Base-by-base conservation (phyloP, 2,113 vertebrate species). In the Bubo blakistoni region DNA sequence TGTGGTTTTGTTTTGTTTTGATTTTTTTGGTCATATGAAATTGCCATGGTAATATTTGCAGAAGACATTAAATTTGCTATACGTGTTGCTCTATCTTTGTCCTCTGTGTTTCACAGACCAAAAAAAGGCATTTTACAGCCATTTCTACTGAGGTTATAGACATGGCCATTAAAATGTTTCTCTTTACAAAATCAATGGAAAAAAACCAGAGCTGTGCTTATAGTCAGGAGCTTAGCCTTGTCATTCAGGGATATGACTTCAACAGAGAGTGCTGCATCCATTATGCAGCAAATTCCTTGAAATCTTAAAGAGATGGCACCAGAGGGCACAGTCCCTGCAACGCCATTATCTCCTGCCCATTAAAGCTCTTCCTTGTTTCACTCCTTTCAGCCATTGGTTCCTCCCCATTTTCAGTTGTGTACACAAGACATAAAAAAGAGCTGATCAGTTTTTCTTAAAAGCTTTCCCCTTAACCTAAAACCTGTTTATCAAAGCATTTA, bases 401-500 rank as follows among this genome's bases (percentile, higher is more conserved):
- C 94, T 96, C 92, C 90, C 89, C 79, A 27, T 84, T 95, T 93
- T 72, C 82, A 71, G 47, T 77, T 6, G 4, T n/a, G 55, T 81
- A 57, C 44, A 49, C 19, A 74, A 84, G 76, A 89, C 62, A 88
- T 30, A 44, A 91, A 91, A 88, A 83, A 71, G 21, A 90, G 42
- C 30, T 59, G 63, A 84, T 74, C 18, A 54, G 3, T 62, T 92
- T 90, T 86, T 54, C 73, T 67, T 82, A 80, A 73, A 81, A 92
- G 72, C 81, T 84, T 94, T 97, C 87, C 58, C 66, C 57, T 82
- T 76, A 70, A 81, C 46, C 51, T 87, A 81, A 94, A 94, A 36
- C 19, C 16, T 72, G 58, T 78, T 77, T 73, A 89, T 65, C 40
- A 65, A 90, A 90, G 51, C 58, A 71, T 88, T 92, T 93, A 57